Evolutionary conservation across 2,797 vertebrate genomes (phyloP), one percentile per base, ranked within the genome.

Genomic region (Peromyscus eremicus): DNA sequence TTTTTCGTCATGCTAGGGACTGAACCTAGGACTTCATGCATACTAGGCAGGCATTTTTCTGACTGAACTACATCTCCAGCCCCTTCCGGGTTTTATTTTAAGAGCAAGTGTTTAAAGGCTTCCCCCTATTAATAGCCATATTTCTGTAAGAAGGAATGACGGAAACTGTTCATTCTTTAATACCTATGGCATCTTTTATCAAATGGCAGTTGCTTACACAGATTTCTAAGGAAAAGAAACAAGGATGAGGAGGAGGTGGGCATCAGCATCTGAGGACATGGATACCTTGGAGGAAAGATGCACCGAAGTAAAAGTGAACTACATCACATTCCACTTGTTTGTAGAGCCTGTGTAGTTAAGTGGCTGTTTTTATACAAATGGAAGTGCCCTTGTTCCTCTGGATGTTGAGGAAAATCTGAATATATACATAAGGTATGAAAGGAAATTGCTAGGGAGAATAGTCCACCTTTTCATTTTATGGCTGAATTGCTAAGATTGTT

Each of bases 381-480:
- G 8, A 43, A 55, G 82, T 82, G 21, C 14, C 9, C 1, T 55
- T 17, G 29, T 62, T 11, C 55, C 68, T 68, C 37, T 87, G 64
- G 37, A 76, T 94, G 3, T 77, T 76, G 87, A 32, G 10, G 10
- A 75, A 71, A 93, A 52, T 11, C 55, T 40, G 5, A 55, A 27
- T 90, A 62, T 70, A 23, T 71, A 21, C 0, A 60, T 40, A 62
- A 25, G 46, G 16, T 71, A 10, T 49, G 83, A 85, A 92, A 68
- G n/a, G 83, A 81, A 89, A 80, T 46, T 60, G 3, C 89, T 82
- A n/a, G 12, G 6, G 77, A 34, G 70, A 92, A 86, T 43, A 43
- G 19, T 91, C 21, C 46, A 70, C 92, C 21, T 62, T 94, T 86
- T 91, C 86, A 70, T 80, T 85, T 94, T 81, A 77, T 86, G 90